These are phyloP conservation scores for Glaucopsyche alexis DNA, from an alignment of 2,888 invertebrate species.

Conservation along the genomic window DNA sequence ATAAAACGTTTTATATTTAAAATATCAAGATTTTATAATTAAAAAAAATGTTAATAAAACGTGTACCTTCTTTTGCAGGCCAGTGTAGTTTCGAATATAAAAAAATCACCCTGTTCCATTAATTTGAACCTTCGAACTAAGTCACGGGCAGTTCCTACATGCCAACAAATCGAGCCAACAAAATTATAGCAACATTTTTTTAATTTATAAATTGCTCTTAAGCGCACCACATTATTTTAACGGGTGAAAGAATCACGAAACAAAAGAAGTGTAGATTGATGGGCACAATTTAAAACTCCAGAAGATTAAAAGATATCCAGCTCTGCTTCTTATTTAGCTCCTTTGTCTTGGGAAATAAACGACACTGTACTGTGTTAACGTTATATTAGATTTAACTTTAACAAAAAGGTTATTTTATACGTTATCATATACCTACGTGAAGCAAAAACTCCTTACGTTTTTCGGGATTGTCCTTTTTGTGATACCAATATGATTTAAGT, in stretches of 20 bases:
- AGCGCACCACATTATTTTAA: constrained; percentile 21
- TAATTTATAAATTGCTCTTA: constrained; percentile 21
- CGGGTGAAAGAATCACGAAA: constrained; percentile 44
- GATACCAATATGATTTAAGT: too few species aligned
- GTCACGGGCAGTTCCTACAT: neutral
- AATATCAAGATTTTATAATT: too few species aligned
- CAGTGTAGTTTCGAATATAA: too few species aligned
- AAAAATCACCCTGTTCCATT: too few species aligned
- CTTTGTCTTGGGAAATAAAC: constrained; percentile 30
- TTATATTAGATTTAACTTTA: neutral
- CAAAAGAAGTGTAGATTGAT: constrained; percentile 63
- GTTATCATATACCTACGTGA: too few species aligned
- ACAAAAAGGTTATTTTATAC: too few species aligned
- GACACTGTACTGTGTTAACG: neutral
- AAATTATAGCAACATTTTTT: constrained; percentile 5
- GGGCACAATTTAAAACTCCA: constrained; percentile 59
- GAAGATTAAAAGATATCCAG: constrained; percentile 64
- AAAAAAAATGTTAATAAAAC: too few species aligned
- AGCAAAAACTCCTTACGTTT: neutral
- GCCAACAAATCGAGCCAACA: neutral
- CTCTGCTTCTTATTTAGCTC: constrained; percentile 49
- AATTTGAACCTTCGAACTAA: too few species aligned
- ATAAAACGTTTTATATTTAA: too few species aligned
- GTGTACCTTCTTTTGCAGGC: too few species aligned
- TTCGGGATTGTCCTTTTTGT: neutral